Conservation (phyloP, 37 sponge, comb jelly and placozoan species). For the Bolinopsis microptera region DNA sequence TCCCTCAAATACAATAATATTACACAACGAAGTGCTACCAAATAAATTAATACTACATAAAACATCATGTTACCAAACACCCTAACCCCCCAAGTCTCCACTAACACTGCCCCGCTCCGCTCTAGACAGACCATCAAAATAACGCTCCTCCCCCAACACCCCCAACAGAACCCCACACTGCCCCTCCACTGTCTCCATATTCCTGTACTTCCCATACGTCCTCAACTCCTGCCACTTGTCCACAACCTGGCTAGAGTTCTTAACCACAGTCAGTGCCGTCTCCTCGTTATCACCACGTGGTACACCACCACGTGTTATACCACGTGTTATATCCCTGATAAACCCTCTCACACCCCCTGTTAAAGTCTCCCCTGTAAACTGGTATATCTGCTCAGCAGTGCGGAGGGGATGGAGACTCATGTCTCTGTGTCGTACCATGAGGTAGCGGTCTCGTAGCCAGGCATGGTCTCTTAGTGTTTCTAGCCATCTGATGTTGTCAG, state of each 20-base stretch:
- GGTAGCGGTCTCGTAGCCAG: neutral
- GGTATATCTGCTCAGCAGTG: neutral
- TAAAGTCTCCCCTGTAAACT: neutral
- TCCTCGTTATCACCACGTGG: neutral
- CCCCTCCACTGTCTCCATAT: neutral
- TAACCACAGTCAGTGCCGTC: neutral
- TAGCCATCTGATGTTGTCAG: neutral
- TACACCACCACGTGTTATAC: no score
- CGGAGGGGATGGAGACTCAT: neutral
- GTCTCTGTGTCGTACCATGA: neutral
- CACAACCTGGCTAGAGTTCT: neutral
- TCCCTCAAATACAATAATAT: no score
- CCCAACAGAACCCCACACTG: neutral
- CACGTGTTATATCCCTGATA: neutral
- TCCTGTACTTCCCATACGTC: neutral
- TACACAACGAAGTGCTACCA: no score
- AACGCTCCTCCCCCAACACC: neutral
- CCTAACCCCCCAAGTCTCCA: no score
- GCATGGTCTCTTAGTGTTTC: neutral
- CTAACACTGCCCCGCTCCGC: no score
- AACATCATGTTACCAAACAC: no score
- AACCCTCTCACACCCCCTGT: neutral
- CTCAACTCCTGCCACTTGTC: constrained; percentile 20
- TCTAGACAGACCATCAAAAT: neutral
- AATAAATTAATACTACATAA: no score